These are phyloP conservation scores for Ciconia boyciana DNA, from an alignment of 2,113 vertebrate species.

Conservation along the genomic window DNA sequence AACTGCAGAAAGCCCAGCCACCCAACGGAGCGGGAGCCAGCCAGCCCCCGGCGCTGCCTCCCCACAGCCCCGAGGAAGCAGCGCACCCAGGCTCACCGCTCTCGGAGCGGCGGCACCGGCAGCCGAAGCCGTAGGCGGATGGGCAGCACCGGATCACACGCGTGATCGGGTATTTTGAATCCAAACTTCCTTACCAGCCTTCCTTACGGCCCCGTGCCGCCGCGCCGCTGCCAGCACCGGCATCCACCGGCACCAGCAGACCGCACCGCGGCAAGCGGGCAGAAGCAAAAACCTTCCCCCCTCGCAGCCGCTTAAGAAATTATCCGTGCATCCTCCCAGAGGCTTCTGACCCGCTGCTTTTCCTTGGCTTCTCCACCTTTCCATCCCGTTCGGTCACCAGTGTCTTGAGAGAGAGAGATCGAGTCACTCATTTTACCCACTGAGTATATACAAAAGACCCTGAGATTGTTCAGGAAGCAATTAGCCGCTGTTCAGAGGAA, in stretches of 20 bases:
- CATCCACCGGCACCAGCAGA: conserved; percentile 27
- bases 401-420: conserved; percentile 41
- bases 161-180: background rate
- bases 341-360: conserved; percentile 19
- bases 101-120: background rate
- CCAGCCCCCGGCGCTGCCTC: background rate
- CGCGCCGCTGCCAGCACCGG: background rate
- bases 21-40: background rate
- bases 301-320: conserved; percentile 30
- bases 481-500: conserved; percentile 60
- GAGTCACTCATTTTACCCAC: conserved; percentile 61
- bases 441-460: conserved; percentile 69
- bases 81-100: background rate
- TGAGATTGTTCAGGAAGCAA: conserved; percentile 72
- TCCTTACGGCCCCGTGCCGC: background rate
- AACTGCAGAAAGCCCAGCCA: background rate
- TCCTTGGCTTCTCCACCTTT: conserved; percentile 36
- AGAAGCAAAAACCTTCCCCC: background rate
- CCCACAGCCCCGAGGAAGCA: background rate
- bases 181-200: conserved; percentile 58
- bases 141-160: background rate
- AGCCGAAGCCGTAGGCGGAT: background rate
- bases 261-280: background rate
- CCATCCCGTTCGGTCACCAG: conserved; percentile 1
- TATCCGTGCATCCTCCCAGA: conserved; percentile 11